A percentile compares a stretch with the other conserved stretches of the same genome.
Conservation (phyloP, 2,113 vertebrate genomes). For the Tapirus terrestris region DNA sequence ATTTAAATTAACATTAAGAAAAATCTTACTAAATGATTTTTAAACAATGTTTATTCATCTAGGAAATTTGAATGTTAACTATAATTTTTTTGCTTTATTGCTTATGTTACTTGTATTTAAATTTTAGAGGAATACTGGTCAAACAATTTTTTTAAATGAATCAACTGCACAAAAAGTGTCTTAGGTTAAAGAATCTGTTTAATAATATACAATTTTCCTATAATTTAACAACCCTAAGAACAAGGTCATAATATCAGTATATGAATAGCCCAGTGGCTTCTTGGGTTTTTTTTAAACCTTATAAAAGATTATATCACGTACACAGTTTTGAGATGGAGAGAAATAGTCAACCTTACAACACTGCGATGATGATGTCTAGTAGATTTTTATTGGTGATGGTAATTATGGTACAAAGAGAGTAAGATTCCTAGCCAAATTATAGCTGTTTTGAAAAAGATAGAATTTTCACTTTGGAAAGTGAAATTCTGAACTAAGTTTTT, state of each 20-base stretch:
- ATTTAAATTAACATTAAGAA: not conserved
- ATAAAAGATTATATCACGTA: not conserved
- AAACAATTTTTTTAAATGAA: not conserved
- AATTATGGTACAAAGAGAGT: not conserved
- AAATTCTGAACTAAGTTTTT: not conserved
- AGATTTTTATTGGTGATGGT: not conserved
- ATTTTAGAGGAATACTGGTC: not conserved
- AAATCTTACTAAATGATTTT: not conserved
- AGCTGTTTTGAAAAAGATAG: not conserved
- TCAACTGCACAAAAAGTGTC: not conserved
- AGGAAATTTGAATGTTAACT: not conserved
- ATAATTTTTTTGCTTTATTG: not conserved
- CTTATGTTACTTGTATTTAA: not conserved
- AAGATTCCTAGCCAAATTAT: not conserved
- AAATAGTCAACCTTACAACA: not conserved
- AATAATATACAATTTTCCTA: not conserved
- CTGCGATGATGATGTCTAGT: not conserved
- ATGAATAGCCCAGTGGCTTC: not conserved
- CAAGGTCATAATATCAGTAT: not conserved
- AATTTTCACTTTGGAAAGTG: not conserved
- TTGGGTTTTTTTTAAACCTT: not conserved
- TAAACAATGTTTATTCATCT: not conserved
- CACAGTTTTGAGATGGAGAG: not conserved
- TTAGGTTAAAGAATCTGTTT: not conserved
- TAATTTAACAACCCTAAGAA: not conserved